Conservation (phyloP, 2,888 invertebrate genomes). For the Heteropelma amictum region DNA sequence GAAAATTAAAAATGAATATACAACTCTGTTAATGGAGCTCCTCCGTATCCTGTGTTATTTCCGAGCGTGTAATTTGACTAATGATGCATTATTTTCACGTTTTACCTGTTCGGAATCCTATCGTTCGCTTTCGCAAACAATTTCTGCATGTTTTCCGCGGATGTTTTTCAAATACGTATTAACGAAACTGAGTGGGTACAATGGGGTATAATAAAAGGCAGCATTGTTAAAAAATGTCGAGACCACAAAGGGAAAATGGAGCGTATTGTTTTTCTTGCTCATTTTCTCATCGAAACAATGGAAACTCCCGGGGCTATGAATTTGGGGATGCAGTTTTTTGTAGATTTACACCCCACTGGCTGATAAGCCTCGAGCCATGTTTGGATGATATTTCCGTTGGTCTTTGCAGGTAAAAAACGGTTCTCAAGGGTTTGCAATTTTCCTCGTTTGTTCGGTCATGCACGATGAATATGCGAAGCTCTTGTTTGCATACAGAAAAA, state of each 20-base stretch:
- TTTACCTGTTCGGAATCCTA: no score
- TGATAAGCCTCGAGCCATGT: neutral
- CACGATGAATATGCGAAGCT: conserved; percentile 14
- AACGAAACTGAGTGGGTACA: neutral
- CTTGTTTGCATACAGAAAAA: conserved; percentile 12
- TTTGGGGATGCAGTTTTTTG: no score
- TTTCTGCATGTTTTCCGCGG: neutral
- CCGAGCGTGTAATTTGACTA: no score
- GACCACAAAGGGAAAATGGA: conserved; percentile 17
- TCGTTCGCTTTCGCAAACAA: neutral
- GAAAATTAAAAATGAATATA: no score
- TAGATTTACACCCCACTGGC: no score
- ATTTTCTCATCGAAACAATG: conserved; percentile 44
- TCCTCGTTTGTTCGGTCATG: conserved; percentile 33
- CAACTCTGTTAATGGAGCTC: no score
- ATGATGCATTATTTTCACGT: no score
- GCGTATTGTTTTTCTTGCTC: conserved; percentile 27
- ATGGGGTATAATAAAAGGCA: neutral
- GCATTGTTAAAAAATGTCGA: neutral
- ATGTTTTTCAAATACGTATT: no score
- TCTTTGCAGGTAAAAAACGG: conserved; percentile 5
- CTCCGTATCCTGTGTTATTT: no score
- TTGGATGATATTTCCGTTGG: neutral
- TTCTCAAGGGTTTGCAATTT: conserved; percentile 39
- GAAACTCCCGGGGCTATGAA: conserved; percentile 32